Conservation (phyloP, 1,140 invertebrate genomes). For the Diorhabda sublineata region DNA sequence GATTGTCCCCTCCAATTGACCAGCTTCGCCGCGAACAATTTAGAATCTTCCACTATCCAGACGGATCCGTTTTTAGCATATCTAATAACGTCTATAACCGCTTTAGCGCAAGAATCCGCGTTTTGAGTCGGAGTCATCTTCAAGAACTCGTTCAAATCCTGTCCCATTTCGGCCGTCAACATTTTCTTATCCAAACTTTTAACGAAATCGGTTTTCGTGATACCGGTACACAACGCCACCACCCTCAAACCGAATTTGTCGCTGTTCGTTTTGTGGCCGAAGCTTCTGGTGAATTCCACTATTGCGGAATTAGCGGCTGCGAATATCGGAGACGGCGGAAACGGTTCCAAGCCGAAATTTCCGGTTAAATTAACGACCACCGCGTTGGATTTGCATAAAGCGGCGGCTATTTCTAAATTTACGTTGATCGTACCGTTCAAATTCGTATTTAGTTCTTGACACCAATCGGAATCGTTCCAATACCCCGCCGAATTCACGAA, state of each 20-base stretch:
- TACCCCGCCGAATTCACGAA: conserved; percentile 38
- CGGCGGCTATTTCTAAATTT: conserved; percentile 18
- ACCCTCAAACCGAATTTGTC: conserved; percentile 53
- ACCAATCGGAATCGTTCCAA: conserved; percentile 38
- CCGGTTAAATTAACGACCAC: conserved; percentile 39
- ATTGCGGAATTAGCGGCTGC: conserved; percentile 32
- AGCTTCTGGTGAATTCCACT: conserved; percentile 35
- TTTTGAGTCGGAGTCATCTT: conserved; percentile 33
- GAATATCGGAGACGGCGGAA: conserved; percentile 33
- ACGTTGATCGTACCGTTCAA: conserved; percentile 30
- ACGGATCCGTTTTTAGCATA: conserved; percentile 32
- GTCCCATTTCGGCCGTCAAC: conserved; percentile 29
- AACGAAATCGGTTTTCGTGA: conserved; percentile 51
- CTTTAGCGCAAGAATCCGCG: conserved; percentile 34
- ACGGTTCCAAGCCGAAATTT: conserved; percentile 30
- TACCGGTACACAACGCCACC: conserved; percentile 53
- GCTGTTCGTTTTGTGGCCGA: conserved; percentile 50
- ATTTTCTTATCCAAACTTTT: conserved; percentile 49
- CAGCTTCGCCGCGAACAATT: conserved; percentile 27
- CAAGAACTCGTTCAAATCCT: conserved; percentile 30
- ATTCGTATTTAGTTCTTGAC: conserved; percentile 39
- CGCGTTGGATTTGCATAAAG: conserved; percentile 23
- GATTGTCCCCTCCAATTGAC: conserved; percentile 17
- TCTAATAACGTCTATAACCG: conserved; percentile 35
- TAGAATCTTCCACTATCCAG: conserved; percentile 40